These are phyloP conservation scores for Epinotia bilunana DNA, from an alignment of 2,888 invertebrate species.

Conservation along the genomic window DNA sequence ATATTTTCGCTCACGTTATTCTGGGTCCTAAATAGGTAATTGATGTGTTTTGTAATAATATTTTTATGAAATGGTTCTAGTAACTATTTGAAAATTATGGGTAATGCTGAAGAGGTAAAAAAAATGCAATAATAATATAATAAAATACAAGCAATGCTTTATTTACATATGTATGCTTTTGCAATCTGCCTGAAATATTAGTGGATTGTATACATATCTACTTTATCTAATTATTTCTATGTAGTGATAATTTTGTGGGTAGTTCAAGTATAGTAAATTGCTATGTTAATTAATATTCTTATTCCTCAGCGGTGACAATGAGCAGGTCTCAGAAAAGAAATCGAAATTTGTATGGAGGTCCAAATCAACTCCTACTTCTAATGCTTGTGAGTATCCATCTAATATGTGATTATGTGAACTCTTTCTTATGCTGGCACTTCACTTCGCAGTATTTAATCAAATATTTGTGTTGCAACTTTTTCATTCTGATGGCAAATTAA, in stretches of 20 bases:
- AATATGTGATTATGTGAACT: neutral
- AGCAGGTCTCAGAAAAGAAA: slow-evolving; percentile 61
- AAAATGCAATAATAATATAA: no score
- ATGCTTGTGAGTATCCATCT: slow-evolving; percentile 58
- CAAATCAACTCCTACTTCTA: slow-evolving; percentile 54
- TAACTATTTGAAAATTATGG: no score
- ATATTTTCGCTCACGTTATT: neutral
- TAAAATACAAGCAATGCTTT: no score
- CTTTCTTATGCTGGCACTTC: neutral
- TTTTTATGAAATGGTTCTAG: no score
- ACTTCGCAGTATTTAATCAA: no score
- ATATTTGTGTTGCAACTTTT: no score
- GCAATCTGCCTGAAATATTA: no score
- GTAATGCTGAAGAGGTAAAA: no score
- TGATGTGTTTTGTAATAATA: neutral
- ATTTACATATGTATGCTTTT: no score
- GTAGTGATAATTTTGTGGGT: slow-evolving; percentile 5
- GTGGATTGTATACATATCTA: no score
- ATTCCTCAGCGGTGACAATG: slow-evolving; percentile 56
- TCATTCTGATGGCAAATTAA: no score
- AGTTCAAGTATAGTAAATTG: slow-evolving; percentile 3
- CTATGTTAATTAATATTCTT: slow-evolving; percentile 3
- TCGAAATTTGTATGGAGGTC: slow-evolving; percentile 72
- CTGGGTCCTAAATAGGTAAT: neutral
- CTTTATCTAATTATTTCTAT: neutral